These are phyloP conservation scores for Eurypyga helias DNA, from an alignment of 2,113 vertebrate species.

Conservation along the genomic window DNA sequence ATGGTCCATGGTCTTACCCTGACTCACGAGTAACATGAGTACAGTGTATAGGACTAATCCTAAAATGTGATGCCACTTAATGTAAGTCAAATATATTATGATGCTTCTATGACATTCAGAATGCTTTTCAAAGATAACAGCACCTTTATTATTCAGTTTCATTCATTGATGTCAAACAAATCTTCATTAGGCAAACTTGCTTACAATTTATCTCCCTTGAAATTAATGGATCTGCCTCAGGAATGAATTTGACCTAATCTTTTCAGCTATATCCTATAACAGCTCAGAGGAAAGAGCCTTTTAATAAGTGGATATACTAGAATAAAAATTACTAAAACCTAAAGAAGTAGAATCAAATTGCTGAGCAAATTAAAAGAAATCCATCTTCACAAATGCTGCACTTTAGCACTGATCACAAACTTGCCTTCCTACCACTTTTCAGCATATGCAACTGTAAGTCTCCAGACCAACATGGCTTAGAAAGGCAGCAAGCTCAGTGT, in stretches of 20 bases:
- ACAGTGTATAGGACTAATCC: not conserved
- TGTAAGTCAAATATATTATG: not conserved
- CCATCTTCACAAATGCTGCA: not conserved
- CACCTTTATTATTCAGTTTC: not conserved
- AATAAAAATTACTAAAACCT: not conserved
- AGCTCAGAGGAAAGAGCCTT: not conserved
- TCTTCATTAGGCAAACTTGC: not conserved
- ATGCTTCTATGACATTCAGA: not conserved
- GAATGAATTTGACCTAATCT: not conserved
- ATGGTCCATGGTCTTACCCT: not conserved
- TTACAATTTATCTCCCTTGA: not conserved
- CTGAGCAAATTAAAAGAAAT: not conserved
- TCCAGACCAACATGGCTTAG: not conserved
- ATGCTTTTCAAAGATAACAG: not conserved
- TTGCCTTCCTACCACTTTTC: not conserved
- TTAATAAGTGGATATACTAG: not conserved
- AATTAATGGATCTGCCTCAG: not conserved
- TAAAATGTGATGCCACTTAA: not conserved
- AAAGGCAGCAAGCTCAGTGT: not conserved
- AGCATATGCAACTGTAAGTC: not conserved
- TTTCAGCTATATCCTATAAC: not conserved
- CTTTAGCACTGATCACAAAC: fast-evolving
- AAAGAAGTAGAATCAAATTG: not conserved
- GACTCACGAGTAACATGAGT: not conserved
- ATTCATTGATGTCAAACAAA: not conserved